Percentiles rank a stretch among this genome's conserved stretches.
These are phyloP conservation scores for Crenichthys baileyi DNA, from an alignment of 2,797 vertebrate species.

Conservation along the genomic window DNA sequence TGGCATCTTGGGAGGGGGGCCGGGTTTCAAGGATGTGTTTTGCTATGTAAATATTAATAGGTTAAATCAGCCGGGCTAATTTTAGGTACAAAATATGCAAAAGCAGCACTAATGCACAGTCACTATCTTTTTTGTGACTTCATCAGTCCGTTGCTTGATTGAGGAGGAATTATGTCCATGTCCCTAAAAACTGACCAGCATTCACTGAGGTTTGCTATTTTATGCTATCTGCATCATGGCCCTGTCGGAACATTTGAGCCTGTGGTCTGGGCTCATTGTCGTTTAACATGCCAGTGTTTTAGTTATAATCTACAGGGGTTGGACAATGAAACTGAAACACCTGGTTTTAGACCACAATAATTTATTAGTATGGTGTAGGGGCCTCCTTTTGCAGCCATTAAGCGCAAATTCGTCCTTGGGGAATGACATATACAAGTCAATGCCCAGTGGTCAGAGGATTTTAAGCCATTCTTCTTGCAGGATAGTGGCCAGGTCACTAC, in stretches of 20 bases:
- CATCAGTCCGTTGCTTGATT: neutral
- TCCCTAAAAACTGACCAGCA: neutral
- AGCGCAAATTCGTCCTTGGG: no score
- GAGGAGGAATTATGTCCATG: neutral
- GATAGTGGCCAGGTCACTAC: no score
- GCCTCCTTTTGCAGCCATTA: no score
- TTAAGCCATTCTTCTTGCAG: no score
- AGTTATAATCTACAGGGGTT: neutral
- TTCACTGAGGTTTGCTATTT: neutral
- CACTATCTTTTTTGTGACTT: neutral
- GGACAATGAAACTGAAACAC: no score
- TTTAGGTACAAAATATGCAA: no score
- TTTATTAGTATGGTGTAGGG: no score
- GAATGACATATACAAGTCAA: no score
- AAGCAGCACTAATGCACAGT: neutral
- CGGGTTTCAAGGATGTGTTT: neutral
- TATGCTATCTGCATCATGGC: neutral
- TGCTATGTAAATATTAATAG: neutral
- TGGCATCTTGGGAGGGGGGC: slow-evolving; percentile 2
- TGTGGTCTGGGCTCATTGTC: neutral
- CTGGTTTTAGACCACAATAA: no score
- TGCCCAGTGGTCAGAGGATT: no score
- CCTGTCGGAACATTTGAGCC: neutral
- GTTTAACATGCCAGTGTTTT: neutral
- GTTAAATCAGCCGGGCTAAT: neutral